These are phyloP conservation scores for Zelleria hepariella DNA, from an alignment of 2,888 invertebrate species.

Conservation along the genomic window DNA sequence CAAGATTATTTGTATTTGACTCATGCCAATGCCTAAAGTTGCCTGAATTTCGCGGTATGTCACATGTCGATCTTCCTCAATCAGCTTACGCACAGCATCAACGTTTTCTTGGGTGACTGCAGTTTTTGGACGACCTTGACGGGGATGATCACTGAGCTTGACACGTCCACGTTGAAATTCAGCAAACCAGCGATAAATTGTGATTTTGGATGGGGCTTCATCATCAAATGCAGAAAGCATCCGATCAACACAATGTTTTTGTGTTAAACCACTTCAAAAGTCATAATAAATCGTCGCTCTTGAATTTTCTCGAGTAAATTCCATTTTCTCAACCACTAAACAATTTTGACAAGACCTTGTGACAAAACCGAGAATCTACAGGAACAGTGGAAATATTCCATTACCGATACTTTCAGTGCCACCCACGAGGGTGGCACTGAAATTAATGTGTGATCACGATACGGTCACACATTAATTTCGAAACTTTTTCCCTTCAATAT, in stretches of 20 bases:
- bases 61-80: slow-evolving; percentile 8
- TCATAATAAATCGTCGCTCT: no score
- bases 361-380: neutral
- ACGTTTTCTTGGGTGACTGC: slow-evolving; percentile 11
- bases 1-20: slow-evolving; percentile 9
- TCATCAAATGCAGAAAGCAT: slow-evolving; percentile 1
- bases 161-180: slow-evolving; percentile 8
- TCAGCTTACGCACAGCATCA: slow-evolving; percentile 9
- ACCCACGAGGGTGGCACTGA: no score
- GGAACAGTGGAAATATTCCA: no score
- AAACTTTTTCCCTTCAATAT: no score
- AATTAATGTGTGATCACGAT: no score
- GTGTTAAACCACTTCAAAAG: no score
- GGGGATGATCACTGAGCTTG: slow-evolving; percentile 8
- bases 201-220: slow-evolving; percentile 2
- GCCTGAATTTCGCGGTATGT: no score
- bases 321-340: neutral
- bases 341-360: neutral
- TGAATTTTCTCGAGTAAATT: no score
- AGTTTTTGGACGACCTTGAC: slow-evolving; percentile 6
- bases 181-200: slow-evolving; percentile 7
- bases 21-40: slow-evolving; percentile 9
- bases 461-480: no score
- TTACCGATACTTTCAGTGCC: neutral
- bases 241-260: no score